Evolutionary conservation across 2,888 invertebrate genomes (phyloP).

Genomic region (Epinotia brunnichana): DNA sequence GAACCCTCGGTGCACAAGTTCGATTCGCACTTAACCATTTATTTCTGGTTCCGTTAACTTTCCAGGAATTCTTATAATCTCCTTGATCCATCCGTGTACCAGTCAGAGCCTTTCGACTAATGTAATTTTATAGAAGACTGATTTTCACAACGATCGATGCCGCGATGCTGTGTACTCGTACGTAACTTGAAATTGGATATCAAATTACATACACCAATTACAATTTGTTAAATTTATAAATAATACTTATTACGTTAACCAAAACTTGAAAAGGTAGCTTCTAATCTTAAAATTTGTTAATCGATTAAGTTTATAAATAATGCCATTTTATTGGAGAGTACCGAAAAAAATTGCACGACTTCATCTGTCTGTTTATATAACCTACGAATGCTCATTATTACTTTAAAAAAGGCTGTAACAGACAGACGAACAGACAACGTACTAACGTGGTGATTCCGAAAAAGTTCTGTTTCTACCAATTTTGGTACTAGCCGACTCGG

Average conservation of each 20-base stretch:
- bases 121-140: slow-evolving; percentile 31
- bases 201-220: neutral
- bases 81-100: slow-evolving; percentile 31
- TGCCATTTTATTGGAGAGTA: no score
- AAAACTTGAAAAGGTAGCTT: no score
- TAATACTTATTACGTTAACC: neutral
- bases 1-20: neutral
- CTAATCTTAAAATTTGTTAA: no score
- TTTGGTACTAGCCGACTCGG: no score
- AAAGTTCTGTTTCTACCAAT: no score
- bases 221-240: neutral
- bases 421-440: no score
- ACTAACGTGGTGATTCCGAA: no score
- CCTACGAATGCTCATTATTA: no score
- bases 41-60: slow-evolving; percentile 29
- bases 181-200: neutral
- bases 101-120: slow-evolving; percentile 13
- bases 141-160: neutral
- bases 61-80: slow-evolving; percentile 32
- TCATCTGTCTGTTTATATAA: no score
- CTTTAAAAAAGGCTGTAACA: no score
- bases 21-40: neutral
- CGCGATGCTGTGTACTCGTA: neutral
- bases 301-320: no score
- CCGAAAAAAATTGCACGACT: no score